phyloP scores from a whole-genome alignment of 2,113 vertebrate genomes.

The Tretioscincus oriximinensis region DNA sequence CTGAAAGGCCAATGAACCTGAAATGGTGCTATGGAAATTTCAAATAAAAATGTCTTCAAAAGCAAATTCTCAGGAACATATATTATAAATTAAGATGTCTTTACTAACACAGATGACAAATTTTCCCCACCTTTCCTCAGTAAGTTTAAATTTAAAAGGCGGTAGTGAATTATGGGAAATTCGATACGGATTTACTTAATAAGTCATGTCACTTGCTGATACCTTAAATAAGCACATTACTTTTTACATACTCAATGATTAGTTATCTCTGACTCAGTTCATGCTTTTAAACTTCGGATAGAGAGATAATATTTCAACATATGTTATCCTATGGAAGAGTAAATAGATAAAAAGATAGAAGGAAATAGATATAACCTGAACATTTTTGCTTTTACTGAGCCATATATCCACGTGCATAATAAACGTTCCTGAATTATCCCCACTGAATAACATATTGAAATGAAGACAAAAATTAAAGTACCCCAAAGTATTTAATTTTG shows the following conservation, averaged over 20 bases:
- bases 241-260: neutral
- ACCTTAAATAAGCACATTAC: neutral
- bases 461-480: neutral
- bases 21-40: conserved; percentile 40
- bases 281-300: neutral
- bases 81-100: conserved; percentile 9
- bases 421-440: neutral
- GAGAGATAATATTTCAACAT: neutral
- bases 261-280: neutral
- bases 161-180: neutral
- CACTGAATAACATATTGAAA: neutral
- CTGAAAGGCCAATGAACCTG: conserved; percentile 39
- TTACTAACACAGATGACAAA: too few relatives aligned
- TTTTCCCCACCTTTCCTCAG: too few relatives aligned
- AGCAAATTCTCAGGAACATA: neutral
- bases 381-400: neutral
- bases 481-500: neutral
- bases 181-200: neutral
- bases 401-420: neutral
- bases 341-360: neutral
- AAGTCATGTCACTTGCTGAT: neutral
- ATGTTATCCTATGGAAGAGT: rapidly evolving
- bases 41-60: conserved; percentile 12
- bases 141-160: too few relatives aligned
- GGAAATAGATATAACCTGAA: conserved; percentile 10